A percentile compares a stretch with the other conserved stretches of the same genome.
Conservation (phyloP, 1,140 invertebrate species). For the Branchinecta lindahli region DNA sequence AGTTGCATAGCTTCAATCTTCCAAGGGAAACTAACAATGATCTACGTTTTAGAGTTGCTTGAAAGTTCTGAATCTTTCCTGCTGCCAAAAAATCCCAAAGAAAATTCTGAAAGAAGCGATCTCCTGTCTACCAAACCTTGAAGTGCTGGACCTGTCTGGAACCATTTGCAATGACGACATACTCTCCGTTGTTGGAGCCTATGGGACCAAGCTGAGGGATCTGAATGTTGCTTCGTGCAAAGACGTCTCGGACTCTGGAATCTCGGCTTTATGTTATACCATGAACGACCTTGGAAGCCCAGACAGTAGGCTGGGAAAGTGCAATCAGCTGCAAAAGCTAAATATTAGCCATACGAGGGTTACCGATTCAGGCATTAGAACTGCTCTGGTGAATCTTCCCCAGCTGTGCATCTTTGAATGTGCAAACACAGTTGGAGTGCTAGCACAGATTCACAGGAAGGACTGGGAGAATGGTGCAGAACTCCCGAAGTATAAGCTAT, state of each 20-base stretch:
- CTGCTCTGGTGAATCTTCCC: conserved; percentile 15
- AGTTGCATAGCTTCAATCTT: background rate
- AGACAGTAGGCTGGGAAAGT: conserved; percentile 13
- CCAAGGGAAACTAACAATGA: background rate
- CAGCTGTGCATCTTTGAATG: conserved; percentile 18
- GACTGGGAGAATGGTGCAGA: conserved; percentile 13
- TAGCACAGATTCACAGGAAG: conserved; percentile 14
- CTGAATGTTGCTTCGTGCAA: conserved; percentile 17
- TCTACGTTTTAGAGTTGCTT: conserved; percentile 14
- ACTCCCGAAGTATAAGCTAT: conserved; percentile 15
- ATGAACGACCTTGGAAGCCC: conserved; percentile 18
- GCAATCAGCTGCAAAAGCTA: conserved; percentile 15
- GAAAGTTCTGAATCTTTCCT: conserved; percentile 14
- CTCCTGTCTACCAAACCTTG: conserved; percentile 15
- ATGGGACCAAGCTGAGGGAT: conserved; percentile 18
- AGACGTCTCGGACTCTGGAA: conserved; percentile 17
- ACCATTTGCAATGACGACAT: conserved; percentile 16
- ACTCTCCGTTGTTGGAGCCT: conserved; percentile 18
- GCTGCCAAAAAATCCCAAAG: conserved; percentile 18
- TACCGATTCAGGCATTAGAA: conserved; percentile 16
- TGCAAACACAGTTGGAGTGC: conserved; percentile 10
- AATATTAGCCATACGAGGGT: conserved; percentile 15
- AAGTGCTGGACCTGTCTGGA: conserved; percentile 13
- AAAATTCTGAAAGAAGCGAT: conserved; percentile 18
- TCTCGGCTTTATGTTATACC: conserved; percentile 14